Conservation (phyloP, 2,797 vertebrate genomes). For the Hoplostethus mediterraneus region DNA sequence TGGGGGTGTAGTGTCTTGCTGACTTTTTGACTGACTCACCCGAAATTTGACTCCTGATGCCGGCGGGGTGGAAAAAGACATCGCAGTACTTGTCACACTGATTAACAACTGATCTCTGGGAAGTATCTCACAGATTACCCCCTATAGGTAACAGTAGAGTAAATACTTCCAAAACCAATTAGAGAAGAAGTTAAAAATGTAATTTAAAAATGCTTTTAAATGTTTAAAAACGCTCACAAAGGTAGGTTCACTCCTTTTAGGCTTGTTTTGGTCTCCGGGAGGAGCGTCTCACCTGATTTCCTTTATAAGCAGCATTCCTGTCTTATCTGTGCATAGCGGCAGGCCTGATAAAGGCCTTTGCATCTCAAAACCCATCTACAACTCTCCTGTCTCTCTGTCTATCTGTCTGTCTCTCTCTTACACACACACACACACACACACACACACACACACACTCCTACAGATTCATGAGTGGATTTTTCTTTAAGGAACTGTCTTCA, state of each 20-base stretch:
- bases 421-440: slow-evolving; percentile 1
- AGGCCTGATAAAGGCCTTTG: slow-evolving; percentile 46
- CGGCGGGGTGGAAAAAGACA: too few species aligned
- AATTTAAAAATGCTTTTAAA: too few species aligned
- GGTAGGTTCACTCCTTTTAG: slow-evolving; percentile 10
- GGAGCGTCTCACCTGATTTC: slow-evolving; percentile 38
- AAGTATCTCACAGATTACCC: too few species aligned
- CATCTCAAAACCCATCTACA: slow-evolving; percentile 42
- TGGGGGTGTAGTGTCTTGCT: too few species aligned
- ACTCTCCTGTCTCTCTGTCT: not conserved
- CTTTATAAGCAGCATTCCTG: slow-evolving; percentile 60
- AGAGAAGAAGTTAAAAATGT: not conserved
- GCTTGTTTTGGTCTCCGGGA: slow-evolving; percentile 42
- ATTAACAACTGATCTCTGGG: too few species aligned
- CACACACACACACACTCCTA: not conserved
- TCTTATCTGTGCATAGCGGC: slow-evolving; percentile 67
- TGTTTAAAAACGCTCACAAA: not conserved
- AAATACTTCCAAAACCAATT: not conserved
- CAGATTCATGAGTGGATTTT: slow-evolving; percentile 4
- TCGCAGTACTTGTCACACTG: too few species aligned
- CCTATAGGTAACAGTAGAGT: not conserved
- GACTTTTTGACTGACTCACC: too few species aligned
- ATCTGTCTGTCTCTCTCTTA: slow-evolving; percentile 1
- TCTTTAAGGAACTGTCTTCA: slow-evolving; percentile 43
- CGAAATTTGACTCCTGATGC: too few species aligned